Evolutionary conservation across 2,888 invertebrate species (phyloP), one percentile per base, ranked within the genome.

Genomic region (Mythimna pallens): DNA sequence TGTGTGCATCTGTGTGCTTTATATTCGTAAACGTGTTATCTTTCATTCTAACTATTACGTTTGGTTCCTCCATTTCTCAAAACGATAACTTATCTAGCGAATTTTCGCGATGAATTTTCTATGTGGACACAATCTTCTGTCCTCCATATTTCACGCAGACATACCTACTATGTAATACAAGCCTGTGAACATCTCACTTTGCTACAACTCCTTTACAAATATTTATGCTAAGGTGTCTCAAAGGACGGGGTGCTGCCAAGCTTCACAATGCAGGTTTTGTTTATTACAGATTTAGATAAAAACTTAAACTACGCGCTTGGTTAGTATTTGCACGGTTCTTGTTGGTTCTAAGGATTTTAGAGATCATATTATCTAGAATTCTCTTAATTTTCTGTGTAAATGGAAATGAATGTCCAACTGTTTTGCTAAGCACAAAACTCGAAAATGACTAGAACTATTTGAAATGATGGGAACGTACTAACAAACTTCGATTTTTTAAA

Each of bases 221-320:
- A 82, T 82, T 73, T 82, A 80, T 68, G 77, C 54, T 34, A 78
- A 73, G 62, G 59, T 75, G 64, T 78, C 80, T 78, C 82, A 64
- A 76, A 76, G 72, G 76, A 64, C 12, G 12, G 22, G 54, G 22
- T 30, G 65, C 43, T 73, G 58, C 65, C 68, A 62, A 77, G 66
- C 70, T 70, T 57, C 59, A 66, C 61, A 79, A 73, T 76, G 47
- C 66, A 12, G 55, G 66, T 70, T 80, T 71, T 82, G 82, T 70
- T 65, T 20, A 58, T 30, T 63, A 40, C 61, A 55, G 80, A 81
- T 84, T 80, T 69, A 77, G 80, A 82, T 76, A 84, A 64, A 75
- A 67, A 65, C n/a, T 40, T 59, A 69, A 76, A 58, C 30, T 43
- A 36, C 12, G 14, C 17, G 36, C 36, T 68, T 54, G 22, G 67